Conservation (phyloP, 2,113 vertebrate species). For the Mormyrus lacerda region DNA sequence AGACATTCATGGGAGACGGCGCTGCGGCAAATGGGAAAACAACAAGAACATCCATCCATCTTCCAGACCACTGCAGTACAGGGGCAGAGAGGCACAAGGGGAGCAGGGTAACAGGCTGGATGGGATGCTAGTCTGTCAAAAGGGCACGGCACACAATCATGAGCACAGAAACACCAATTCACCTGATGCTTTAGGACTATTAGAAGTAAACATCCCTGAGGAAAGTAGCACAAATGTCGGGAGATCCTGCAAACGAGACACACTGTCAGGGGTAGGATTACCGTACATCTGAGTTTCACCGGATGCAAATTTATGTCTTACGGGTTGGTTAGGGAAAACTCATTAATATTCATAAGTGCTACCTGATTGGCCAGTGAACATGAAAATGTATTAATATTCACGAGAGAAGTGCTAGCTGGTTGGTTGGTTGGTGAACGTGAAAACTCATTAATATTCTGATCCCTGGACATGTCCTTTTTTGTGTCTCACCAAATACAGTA, state of each 20-base stretch:
- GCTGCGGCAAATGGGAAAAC: background rate
- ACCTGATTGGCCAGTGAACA: too few relatives aligned
- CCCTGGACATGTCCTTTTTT: too few relatives aligned
- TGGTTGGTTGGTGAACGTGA: too few relatives aligned
- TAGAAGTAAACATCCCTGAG: background rate
- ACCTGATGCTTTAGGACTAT: background rate
- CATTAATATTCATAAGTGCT: too few relatives aligned
- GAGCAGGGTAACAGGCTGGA: background rate
- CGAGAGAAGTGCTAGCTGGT: too few relatives aligned
- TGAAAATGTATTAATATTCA: too few relatives aligned
- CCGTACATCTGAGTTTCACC: background rate
- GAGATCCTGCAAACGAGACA: background rate
- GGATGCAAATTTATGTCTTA: too few relatives aligned
- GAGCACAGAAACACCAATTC: background rate
- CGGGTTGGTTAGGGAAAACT: too few relatives aligned
- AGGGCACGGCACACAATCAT: background rate
- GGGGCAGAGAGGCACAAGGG: background rate
- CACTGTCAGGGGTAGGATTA: background rate
- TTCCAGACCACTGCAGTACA: background rate
- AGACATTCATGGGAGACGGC: background rate
- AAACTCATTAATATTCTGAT: too few relatives aligned
- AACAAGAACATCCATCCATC: background rate
- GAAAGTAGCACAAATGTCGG: background rate
- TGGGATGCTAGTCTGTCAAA: background rate
- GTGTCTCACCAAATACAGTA: too few relatives aligned